These are phyloP conservation scores for Thyatira batis DNA, from an alignment of 2,888 invertebrate genomes.

Conservation along the genomic window DNA sequence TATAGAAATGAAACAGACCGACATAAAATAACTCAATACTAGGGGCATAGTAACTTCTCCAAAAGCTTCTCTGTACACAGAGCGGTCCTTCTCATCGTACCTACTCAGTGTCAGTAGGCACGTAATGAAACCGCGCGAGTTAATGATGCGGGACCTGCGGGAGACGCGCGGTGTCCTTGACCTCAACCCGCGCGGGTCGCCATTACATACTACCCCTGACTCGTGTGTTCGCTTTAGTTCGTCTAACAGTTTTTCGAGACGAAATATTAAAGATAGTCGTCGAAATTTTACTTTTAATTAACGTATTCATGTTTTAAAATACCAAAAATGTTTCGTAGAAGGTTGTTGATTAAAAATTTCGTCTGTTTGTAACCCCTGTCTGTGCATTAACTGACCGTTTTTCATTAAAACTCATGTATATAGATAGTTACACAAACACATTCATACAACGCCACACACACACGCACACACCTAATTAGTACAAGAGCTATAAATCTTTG, in stretches of 20 bases:
- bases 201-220: background rate
- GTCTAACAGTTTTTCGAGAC: no score
- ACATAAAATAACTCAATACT: no score
- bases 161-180: background rate
- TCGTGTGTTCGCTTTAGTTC: background rate
- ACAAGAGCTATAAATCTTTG: background rate
- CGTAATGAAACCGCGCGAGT: conserved; percentile 1
- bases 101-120: background rate
- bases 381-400: background rate
- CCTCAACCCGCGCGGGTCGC: background rate
- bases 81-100: background rate
- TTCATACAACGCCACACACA: background rate
- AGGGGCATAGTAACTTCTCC: no score
- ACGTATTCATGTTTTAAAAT: no score
- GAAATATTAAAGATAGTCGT: no score
- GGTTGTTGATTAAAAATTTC: no score
- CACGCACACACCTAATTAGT: background rate
- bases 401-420: background rate
- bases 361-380: background rate
- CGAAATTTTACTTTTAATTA: no score
- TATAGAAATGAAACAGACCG: no score
- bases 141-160: conserved; percentile 1
- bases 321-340: no score
- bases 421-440: no score
- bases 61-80: no score